These are phyloP conservation scores for Chrysemys picta DNA, from an alignment of 2,113 vertebrate species.

Conservation along the genomic window DNA sequence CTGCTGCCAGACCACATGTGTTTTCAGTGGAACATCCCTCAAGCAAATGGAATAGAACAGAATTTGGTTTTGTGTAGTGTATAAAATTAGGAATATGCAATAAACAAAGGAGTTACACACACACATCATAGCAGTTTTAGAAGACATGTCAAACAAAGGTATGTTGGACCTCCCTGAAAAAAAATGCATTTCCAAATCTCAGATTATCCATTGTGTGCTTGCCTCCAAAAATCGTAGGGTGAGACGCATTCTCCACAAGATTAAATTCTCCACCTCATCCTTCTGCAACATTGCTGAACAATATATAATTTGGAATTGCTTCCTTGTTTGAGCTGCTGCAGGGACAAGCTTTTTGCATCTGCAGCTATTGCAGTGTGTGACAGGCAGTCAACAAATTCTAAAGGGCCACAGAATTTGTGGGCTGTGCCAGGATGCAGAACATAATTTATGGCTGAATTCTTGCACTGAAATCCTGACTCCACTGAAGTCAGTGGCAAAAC, in stretches of 20 bases:
- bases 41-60: neutral
- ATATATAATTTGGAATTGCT: neutral
- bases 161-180: neutral
- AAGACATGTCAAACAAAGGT: neutral
- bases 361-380: neutral
- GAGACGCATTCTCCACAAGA: neutral
- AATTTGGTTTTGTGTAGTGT: neutral
- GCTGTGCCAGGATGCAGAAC: neutral
- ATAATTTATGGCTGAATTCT: neutral
- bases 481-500: neutral
- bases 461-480: neutral
- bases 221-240: neutral
- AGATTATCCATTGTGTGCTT: neutral
- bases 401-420: neutral
- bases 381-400: neutral
- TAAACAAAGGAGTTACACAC: neutral
- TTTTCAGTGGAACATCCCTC: conserved; percentile 20
- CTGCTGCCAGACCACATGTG: neutral
- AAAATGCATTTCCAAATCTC: neutral
- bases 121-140: neutral
- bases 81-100: neutral
- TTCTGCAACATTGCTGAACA: neutral
- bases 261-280: neutral
- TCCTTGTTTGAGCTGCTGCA: neutral
- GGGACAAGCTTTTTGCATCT: neutral